phyloP scores from a whole-genome alignment of 2,797 vertebrate genomes.

The Orientallactaga sibirica region DNA sequence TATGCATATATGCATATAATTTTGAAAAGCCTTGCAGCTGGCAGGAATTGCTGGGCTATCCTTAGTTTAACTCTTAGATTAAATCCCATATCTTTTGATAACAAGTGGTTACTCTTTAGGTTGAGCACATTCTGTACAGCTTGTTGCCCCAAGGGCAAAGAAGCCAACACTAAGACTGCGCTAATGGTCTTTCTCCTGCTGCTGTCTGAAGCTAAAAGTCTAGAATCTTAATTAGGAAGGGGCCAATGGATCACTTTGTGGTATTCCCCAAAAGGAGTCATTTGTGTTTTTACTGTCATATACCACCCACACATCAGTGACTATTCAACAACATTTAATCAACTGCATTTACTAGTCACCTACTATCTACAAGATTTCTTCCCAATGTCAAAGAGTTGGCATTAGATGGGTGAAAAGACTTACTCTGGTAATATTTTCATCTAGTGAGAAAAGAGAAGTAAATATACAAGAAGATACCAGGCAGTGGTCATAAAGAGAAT shows the following conservation, averaged over 20 bases:
- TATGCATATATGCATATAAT: not conserved
- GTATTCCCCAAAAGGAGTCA: constrained; percentile 45
- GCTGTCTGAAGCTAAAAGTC: constrained; percentile 55
- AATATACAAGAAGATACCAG: constrained; percentile 3
- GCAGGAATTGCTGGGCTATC: not conserved
- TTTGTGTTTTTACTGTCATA: constrained; percentile 42
- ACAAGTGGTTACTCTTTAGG: constrained; percentile 43
- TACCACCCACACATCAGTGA: not conserved
- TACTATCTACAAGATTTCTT: not conserved
- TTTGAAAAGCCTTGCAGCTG: constrained; percentile 17
- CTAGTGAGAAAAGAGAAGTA: not conserved
- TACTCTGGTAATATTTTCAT: not conserved
- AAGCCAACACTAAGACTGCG: constrained; percentile 34
- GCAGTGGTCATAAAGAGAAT: not conserved
- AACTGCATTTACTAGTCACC: constrained; percentile 35
- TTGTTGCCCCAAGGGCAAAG: constrained; percentile 59
- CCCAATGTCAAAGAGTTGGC: not conserved
- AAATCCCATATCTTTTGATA: constrained; percentile 34
- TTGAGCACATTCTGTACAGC: constrained; percentile 39
- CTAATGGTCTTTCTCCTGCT: constrained; percentile 56
- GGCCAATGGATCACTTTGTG: constrained; percentile 35
- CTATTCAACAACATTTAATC: constrained; percentile 34
- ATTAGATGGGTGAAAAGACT: not conserved
- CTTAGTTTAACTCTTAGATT: constrained; percentile 26
- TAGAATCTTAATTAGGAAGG: constrained; percentile 59